Evolutionary conservation across 2,888 invertebrate genomes (phyloP), one percentile per base, ranked within the genome.

Genomic region (Caenorhabditis doughertyi): DNA sequence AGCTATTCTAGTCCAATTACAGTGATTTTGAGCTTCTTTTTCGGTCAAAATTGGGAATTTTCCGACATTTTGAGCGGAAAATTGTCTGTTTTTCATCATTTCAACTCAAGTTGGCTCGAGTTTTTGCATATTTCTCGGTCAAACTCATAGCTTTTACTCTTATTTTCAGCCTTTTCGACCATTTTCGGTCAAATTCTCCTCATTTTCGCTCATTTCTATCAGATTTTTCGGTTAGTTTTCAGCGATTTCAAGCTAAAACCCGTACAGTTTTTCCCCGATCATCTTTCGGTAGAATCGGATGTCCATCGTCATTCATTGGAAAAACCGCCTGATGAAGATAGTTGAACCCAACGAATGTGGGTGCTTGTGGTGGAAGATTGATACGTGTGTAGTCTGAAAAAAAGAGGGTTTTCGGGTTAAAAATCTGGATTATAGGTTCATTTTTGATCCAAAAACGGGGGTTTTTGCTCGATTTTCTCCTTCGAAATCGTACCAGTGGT

Each of bases 221-320:
- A n/a, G n/a, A n/a, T n/a, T n/a, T n/a, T n/a, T n/a, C n/a, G n/a
- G n/a, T n/a, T n/a, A n/a, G n/a, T n/a, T n/a, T n/a, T n/a, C n/a
- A n/a, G n/a, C n/a, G n/a, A n/a, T 58, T 35, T 58, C 21, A 39
- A 4, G 25, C 8, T 23, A 35, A 35, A 4, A 39, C 29, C 25
- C 56, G 51, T 13, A 80, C 80, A 9, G 73, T 73, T 35, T 74
- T 56, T 11, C 81, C 81, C 44, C 49, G 55, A 56, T 76, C 81
- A 53, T 70, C 67, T 16, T 64, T 76, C 0, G 81, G 81, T 0
- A 81, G 47, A 55, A 76, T 76, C 16, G 81, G 81, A 21, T 51
- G 55, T 39, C 65, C 76, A 3, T 76, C 76, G 25, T 76, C 76
- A 25, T 76, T 71, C 65, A 70, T 71, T 13, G 81, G 81, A 47